A percentile compares a stretch with the other conserved stretches of the same genome.
Conservation (phyloP, 2,113 vertebrate genomes). For the Limanda limanda region DNA sequence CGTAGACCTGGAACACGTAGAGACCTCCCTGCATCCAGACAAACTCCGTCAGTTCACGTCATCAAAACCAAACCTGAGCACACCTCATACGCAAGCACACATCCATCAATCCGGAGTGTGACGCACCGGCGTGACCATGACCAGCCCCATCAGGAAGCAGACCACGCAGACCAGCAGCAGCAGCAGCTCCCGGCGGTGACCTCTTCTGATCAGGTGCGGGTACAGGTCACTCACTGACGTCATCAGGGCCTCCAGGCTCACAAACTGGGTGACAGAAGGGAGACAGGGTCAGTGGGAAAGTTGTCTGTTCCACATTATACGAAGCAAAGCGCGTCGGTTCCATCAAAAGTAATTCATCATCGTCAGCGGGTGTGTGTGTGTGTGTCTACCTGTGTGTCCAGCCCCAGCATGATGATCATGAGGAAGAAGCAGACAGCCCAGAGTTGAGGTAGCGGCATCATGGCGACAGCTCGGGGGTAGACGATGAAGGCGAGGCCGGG, state of each 20-base stretch:
- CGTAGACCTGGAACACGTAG: constrained; percentile 83
- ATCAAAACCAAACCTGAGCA: not conserved
- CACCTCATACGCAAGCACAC: not conserved
- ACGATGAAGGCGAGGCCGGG: constrained; percentile 94
- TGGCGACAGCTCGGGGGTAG: constrained; percentile 90
- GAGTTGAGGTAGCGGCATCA: constrained; percentile 92
- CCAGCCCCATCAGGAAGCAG: constrained; percentile 89
- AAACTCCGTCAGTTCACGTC: not conserved
- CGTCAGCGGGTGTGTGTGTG: not conserved
- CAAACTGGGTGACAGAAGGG: constrained; percentile 81
- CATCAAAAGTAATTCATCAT: not conserved
- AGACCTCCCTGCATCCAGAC: constrained; percentile 72
- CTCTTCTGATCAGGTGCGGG: constrained; percentile 84
- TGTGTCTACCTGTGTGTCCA: constrained; percentile 84
- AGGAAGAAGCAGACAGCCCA: constrained; percentile 96
- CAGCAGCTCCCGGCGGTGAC: constrained; percentile 87
- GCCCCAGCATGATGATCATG: constrained; percentile 94
- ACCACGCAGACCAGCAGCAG: constrained; percentile 83
- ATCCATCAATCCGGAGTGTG: not conserved
- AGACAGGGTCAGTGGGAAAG: not conserved
- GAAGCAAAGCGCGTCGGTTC: not conserved
- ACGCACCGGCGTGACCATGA: constrained; percentile 82
- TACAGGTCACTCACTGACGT: constrained; percentile 90
- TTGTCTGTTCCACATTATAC: not conserved
- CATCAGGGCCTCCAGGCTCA: constrained; percentile 93